A percentile compares a stretch with the other conserved stretches of the same genome.
Conservation (phyloP, 2,113 vertebrate species). For the Macrotus californicus region DNA sequence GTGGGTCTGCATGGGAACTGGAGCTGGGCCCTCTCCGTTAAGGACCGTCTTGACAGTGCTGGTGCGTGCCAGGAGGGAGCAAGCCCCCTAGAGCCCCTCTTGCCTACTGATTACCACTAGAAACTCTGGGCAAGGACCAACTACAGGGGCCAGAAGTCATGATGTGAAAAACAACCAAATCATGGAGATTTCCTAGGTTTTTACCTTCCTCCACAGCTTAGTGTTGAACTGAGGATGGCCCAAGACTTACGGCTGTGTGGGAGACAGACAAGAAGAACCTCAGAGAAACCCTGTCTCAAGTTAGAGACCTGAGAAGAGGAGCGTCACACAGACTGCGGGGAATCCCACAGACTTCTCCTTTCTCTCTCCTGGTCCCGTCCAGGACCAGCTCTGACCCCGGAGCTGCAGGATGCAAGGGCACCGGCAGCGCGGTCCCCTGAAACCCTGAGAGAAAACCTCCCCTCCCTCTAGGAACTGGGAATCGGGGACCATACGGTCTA, state of each 20-base stretch:
- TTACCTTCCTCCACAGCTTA: not conserved
- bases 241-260: not conserved
- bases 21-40: too few relatives aligned
- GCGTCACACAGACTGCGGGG: too few relatives aligned
- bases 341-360: not conserved
- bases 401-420: too few relatives aligned
- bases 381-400: not conserved
- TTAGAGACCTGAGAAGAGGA: not conserved
- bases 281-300: not conserved
- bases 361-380: not conserved
- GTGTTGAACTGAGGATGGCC: not conserved
- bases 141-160: not conserved
- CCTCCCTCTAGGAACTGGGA: not conserved
- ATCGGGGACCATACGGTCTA: not conserved
- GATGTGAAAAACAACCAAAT: not conserved
- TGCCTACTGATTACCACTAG: not conserved
- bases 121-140: not conserved
- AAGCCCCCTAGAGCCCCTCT: not conserved
- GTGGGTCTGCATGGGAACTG: not conserved
- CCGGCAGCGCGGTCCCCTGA: not conserved
- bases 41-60: not conserved
- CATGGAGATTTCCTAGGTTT: not conserved
- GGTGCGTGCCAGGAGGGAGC: not conserved
- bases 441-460: not conserved
- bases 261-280: not conserved